phyloP scores from a whole-genome alignment of 2,888 invertebrate genomes.

The Ormyrus pomaceus region DNA sequence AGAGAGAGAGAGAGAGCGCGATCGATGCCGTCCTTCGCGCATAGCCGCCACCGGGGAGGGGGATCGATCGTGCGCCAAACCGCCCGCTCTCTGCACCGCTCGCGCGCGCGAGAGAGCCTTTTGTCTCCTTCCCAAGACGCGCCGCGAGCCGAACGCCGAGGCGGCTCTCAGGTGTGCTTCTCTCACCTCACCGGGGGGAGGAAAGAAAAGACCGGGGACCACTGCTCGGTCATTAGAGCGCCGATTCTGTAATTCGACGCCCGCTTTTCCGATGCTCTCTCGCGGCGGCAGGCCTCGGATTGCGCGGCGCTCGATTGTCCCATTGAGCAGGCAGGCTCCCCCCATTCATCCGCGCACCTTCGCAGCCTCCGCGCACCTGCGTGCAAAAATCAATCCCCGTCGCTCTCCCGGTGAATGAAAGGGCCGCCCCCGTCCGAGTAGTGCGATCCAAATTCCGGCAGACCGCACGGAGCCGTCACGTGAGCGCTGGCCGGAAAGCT shows the following conservation, averaged over 20 bases:
- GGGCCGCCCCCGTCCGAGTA: background rate
- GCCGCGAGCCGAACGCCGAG: background rate
- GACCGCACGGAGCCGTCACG: slow-evolving; percentile 14
- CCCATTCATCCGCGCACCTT: background rate
- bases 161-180: background rate
- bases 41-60: background rate
- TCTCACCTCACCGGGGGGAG: background rate
- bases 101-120: too few relatives aligned
- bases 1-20: slow-evolving; percentile 12
- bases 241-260: too few relatives aligned
- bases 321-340: background rate
- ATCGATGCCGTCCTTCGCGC: slow-evolving; percentile 53
- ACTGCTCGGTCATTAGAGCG: too few relatives aligned
- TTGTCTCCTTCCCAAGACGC: too few relatives aligned
- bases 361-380: too few relatives aligned
- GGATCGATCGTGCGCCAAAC: slow-evolving; percentile 19
- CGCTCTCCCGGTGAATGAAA: too few relatives aligned
- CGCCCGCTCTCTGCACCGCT: too few relatives aligned
- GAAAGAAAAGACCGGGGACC: background rate
- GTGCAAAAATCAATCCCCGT: too few relatives aligned
- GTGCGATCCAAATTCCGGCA: slow-evolving; percentile 36
- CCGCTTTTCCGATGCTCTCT: too few relatives aligned
- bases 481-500: background rate
- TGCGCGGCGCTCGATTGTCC: background rate
- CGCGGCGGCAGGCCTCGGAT: background rate